These are phyloP conservation scores for Silurus asotus DNA, from an alignment of 2,113 vertebrate genomes.

Conservation along the genomic window DNA sequence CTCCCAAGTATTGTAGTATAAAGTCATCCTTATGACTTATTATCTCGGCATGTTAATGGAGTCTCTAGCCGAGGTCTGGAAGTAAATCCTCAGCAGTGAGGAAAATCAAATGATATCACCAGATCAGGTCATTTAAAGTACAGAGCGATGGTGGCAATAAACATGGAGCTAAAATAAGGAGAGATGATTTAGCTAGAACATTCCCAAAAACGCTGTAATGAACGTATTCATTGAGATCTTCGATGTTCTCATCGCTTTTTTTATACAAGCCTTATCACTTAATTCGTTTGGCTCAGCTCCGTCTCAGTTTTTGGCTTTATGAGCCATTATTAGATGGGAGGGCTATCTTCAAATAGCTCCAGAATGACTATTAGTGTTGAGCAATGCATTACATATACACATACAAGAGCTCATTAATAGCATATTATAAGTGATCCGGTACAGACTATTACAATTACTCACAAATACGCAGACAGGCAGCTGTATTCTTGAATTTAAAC, in stretches of 20 bases:
- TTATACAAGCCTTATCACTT: neutral
- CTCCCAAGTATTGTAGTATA: slow-evolving; percentile 32
- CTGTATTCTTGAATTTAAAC: neutral
- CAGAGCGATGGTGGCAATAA: slow-evolving; percentile 1
- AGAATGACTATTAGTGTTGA: neutral
- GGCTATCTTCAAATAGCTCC: neutral
- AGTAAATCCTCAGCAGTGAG: slow-evolving; percentile 11
- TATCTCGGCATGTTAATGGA: slow-evolving; percentile 34
- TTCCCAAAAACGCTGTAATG: neutral
- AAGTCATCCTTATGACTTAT: slow-evolving; percentile 51
- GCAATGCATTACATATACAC: neutral
- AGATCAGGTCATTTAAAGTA: neutral
- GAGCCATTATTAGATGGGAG: neutral
- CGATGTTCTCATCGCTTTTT: too few species aligned
- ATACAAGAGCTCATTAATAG: slow-evolving; percentile 7
- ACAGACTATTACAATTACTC: neutral
- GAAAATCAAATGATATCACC: slow-evolving; percentile 17
- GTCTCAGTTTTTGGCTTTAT: neutral
- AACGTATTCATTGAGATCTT: too few species aligned
- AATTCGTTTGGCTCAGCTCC: neutral
- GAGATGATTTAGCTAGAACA: neutral
- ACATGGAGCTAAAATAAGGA: neutral
- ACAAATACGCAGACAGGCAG: neutral
- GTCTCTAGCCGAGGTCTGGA: neutral
- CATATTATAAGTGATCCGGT: neutral